Base-by-base conservation (phyloP, 2,113 vertebrate species). In the Indri indri region DNA sequence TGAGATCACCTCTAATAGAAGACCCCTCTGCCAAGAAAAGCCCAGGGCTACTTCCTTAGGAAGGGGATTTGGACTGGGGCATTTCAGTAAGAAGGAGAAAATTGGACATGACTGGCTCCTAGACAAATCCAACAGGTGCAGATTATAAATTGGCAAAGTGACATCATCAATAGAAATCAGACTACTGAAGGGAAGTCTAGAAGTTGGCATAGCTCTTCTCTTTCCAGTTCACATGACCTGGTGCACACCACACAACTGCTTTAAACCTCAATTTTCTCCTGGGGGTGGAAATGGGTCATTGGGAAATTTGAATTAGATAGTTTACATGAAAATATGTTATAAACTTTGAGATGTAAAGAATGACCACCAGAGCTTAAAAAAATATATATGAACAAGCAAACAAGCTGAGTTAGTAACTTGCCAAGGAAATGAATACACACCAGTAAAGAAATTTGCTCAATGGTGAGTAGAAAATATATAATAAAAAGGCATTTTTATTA, bases 281-380 rank as follows among this genome's bases (percentile, higher is more conserved):
- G 6, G 23, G 16, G 14, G 16, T 93, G 85, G 88, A 95, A 80
- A 80, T 70, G n/a, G 6, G 61, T 88, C 86, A 57, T 42, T 86
- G 10, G 40, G 34, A 91, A 68, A 90, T 61, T 80, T 12, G 88
- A 83, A 83, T 85, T 27, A 94, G 16, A 59, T 73, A 42, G 85
- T 76, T 87, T 81, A 37, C 57, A 30, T 90, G 59, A 88, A 95
- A 84, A 74, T 87, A 73, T 86, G 14, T 61, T 66, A 68, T 59
- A 73, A 93, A 95, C 18, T 66, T 42, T 81, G 47, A 96, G n/a
- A 61, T 73, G 34, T 25, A 79, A 74, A 94, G 42, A 88, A 85
- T 80, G 65, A 32, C 40, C 7, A 68, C 40, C 16, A 68, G 80
- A 87, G 22, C 16, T 96, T 68, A 34, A 68, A 77, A 79, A 61